Base-by-base conservation (phyloP, 2,797 vertebrate genomes). In the Botia almorhae region DNA sequence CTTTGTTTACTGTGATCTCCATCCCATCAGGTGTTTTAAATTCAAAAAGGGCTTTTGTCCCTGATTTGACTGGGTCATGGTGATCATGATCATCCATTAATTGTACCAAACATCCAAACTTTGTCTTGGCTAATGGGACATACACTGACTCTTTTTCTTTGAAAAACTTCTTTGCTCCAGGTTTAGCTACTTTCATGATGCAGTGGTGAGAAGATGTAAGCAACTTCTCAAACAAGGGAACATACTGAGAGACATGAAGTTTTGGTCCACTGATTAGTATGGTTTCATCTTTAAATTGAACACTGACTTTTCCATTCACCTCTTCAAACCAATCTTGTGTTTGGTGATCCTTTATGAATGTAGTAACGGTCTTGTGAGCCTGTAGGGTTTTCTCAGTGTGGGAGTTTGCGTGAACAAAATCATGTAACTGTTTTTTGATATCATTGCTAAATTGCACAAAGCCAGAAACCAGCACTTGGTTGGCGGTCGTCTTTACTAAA, bases 131-230 rank as follows among this genome's bases (percentile, higher is more conserved):
- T 46, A 85, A 73, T 6, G 53, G 0, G 77, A 89, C 16, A 58
- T 72, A 94, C 1, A 89, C 64, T 0, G 29, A 1, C 71, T 90
- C 84, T 71, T 93, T 93, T 0, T 91, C 89, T 63, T 50, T 73
- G 81, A 96, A 98, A 65, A 91, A 87, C n/a, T 91, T 91, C 77
- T 89, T 95, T 13, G 88, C 88, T 68, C 96, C 96, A 0, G 96
- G 93, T 71, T 88, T 93, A 81, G 78, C 79, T 2, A 96, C 43
- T 39, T 1, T 17, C 3, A 96, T 84, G 0, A 0, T 80, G 39
- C 89, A 88, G 72, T 87, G 82, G 78, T 68, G 56, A 46, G 96
- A 26, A 1, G 90, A 93, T 4, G 85, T 89, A 1, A 91, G 1
- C 12, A 88, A 1, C 60, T 90, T 3, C 69, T 88, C 75, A 46